Percentiles rank a stretch among this genome's conserved stretches.
phyloP scores from a whole-genome alignment of 2,113 vertebrate species.

The Macrotis lagotis region DNA sequence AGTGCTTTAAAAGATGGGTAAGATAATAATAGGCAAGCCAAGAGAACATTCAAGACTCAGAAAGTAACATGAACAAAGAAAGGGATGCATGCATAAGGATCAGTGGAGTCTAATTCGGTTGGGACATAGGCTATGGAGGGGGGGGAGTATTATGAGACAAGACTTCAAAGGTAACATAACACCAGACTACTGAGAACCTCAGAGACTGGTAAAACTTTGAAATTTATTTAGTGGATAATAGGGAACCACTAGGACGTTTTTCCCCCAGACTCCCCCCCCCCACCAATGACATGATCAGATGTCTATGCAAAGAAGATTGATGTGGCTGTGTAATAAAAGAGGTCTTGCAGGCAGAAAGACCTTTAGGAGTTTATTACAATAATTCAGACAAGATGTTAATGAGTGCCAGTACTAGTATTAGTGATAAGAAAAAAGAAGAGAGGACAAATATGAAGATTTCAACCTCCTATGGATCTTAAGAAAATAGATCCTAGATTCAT shows the following conservation, averaged over 20 bases:
- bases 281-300: neutral
- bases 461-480: neutral
- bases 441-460: neutral
- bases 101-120: neutral
- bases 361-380: neutral
- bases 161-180: neutral
- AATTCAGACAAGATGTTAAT: neutral
- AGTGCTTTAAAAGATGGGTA: neutral
- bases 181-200: neutral
- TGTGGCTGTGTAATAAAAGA: neutral
- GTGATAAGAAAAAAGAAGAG: neutral
- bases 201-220: neutral
- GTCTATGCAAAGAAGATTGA: neutral
- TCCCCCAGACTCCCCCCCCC: neutral
- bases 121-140: too few relatives aligned
- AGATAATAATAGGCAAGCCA: neutral
- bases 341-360: neutral
- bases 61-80: neutral
- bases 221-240: neutral
- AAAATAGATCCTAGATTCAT: neutral
- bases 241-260: neutral
- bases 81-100: neutral
- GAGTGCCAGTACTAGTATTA: neutral
- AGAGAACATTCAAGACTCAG: neutral
- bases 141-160: neutral